A percentile compares a stretch with the other conserved stretches of the same genome.
These are phyloP conservation scores for Chelonoidis abingdonii DNA, from an alignment of 2,113 vertebrate species.

Conservation along the genomic window DNA sequence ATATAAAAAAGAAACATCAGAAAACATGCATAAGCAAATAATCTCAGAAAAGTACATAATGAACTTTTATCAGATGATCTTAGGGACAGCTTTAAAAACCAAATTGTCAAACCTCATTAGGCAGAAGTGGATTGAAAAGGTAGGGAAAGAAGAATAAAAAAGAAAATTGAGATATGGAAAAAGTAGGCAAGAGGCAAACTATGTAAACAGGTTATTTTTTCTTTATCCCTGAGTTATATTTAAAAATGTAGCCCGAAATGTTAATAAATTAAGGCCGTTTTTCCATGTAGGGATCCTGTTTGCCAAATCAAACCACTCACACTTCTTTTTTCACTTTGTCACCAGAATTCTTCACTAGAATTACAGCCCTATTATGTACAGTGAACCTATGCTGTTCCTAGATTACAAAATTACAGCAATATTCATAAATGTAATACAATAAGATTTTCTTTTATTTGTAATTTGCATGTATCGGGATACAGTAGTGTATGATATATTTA, in stretches of 20 bases:
- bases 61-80: background rate
- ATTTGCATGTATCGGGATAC: background rate
- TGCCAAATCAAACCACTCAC: background rate
- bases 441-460: background rate
- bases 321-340: background rate
- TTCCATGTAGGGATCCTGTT: background rate
- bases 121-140: background rate
- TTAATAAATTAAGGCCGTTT: no score
- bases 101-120: background rate
- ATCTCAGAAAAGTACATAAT: background rate
- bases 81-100: background rate
- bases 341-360: background rate
- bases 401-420: background rate
- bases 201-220: background rate
- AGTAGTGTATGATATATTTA: background rate
- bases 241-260: background rate
- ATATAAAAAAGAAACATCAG: background rate
- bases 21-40: background rate
- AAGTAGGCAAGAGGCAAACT: no score
- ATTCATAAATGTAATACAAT: background rate
- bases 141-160: background rate
- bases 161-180: no score
- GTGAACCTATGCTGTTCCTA: background rate
- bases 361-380: background rate
- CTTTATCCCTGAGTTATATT: background rate